A percentile compares a stretch with the other conserved stretches of the same genome.
Conservation (phyloP, 1,140 invertebrate genomes). For the Conus ventricosus region DNA sequence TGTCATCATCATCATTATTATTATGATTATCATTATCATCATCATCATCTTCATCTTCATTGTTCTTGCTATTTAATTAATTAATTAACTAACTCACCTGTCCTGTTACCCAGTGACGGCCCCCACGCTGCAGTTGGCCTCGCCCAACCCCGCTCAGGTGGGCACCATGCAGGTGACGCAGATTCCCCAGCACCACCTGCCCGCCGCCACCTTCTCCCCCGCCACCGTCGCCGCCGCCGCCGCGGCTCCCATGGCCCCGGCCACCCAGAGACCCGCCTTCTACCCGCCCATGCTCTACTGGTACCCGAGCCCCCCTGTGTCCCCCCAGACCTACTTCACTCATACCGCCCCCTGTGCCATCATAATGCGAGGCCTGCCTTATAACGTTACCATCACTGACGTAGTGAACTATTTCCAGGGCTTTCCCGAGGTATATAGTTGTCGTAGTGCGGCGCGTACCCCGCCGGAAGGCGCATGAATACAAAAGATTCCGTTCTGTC, state of each 20-base stretch:
- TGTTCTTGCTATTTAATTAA: constrained; percentile 64
- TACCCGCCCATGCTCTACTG: constrained; percentile 78
- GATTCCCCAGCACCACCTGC: constrained; percentile 71
- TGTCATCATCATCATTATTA: too few species aligned
- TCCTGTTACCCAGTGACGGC: constrained; percentile 51
- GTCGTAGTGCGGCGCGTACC: too few species aligned
- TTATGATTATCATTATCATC: too few species aligned
- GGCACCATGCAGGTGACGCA: constrained; percentile 51
- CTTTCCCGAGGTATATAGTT: constrained; percentile 74
- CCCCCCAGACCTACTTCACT: constrained; percentile 86
- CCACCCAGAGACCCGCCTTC: constrained; percentile 44
- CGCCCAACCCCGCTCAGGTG: constrained; percentile 64
- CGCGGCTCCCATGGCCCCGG: constrained; percentile 51
- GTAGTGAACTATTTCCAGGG: constrained; percentile 76
- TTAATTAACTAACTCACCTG: too few species aligned
- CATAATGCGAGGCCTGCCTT: constrained; percentile 76
- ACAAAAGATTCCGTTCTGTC: too few species aligned
- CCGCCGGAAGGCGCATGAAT: too few species aligned
- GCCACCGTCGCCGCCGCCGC: constrained; percentile 53
- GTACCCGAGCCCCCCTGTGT: constrained; percentile 94
- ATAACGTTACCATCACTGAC: constrained; percentile 73
- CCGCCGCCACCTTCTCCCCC: constrained; percentile 67
- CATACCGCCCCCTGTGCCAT: constrained; percentile 76
- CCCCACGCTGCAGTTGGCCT: constrained; percentile 67
- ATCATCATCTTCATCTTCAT: too few species aligned